Evolutionary conservation across 53 echinoderm and acorn worm genomes (phyloP).

Genomic region (Henricia sp.): DNA sequence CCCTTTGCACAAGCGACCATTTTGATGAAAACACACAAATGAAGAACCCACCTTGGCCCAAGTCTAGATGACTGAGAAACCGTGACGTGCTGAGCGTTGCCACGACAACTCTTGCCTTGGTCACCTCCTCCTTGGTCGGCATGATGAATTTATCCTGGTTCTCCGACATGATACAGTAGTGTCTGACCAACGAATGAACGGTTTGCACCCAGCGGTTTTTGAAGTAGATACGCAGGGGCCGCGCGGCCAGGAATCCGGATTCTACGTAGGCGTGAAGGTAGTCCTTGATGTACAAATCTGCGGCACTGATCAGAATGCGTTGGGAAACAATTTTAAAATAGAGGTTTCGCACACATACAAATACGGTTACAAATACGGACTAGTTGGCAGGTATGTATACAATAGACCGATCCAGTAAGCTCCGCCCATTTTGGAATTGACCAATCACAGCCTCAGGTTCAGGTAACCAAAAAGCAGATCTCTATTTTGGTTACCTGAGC

Average conservation of each 20-base stretch:
- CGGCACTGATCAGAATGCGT: constrained; percentile 85
- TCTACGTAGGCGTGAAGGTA: constrained; percentile 88
- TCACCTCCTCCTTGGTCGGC: constrained; percentile 89
- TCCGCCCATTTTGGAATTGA: too few relatives aligned
- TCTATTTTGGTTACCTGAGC: too few relatives aligned
- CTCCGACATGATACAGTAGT: constrained; percentile 93
- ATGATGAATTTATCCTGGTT: constrained; percentile 81
- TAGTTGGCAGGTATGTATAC: too few relatives aligned
- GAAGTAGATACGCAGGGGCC: constrained; percentile 96
- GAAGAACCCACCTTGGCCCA: constrained; percentile 73
- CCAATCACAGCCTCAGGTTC: too few relatives aligned
- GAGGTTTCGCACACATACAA: too few relatives aligned
- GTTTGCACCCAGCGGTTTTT: constrained; percentile 97
- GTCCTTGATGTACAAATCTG: constrained; percentile 94
- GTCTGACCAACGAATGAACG: constrained; percentile 87
- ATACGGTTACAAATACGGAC: too few relatives aligned
- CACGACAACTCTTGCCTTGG: constrained; percentile 90
- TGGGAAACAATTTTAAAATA: too few relatives aligned
- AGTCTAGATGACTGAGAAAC: constrained; percentile 88
- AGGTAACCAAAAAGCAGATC: too few relatives aligned
- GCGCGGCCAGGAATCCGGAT: constrained; percentile 79
- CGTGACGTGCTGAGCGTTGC: constrained; percentile 97
- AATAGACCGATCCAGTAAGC: too few relatives aligned
- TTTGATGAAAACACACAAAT: too few relatives aligned
- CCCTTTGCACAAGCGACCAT: too few relatives aligned